phyloP scores from a whole-genome alignment of 2,797 vertebrate species.

The Lates japonicus region DNA sequence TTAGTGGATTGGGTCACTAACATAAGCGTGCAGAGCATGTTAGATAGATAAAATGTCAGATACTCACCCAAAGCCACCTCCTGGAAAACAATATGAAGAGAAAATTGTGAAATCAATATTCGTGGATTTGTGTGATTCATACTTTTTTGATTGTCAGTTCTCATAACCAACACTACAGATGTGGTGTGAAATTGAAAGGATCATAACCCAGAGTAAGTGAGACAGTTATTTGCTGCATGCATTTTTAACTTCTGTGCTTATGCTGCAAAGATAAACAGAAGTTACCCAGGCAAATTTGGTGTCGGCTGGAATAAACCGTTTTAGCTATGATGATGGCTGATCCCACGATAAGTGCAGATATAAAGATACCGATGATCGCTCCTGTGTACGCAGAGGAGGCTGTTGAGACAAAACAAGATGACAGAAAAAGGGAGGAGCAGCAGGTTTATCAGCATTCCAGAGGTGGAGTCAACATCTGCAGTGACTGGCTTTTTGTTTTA shows the following conservation, averaged over 20 bases:
- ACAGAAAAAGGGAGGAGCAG: conserved; percentile 34
- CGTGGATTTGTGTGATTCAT: neutral
- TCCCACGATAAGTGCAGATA: conserved; percentile 80
- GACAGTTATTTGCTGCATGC: neutral
- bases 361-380: conserved; percentile 80
- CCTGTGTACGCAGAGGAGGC: conserved; percentile 77
- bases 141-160: neutral
- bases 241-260: neutral
- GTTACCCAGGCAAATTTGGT: conserved; percentile 85
- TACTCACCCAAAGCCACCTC: conserved; percentile 81
- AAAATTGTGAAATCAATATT: conserved; percentile 6
- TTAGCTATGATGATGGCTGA: conserved; percentile 70
- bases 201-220: neutral
- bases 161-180: neutral
- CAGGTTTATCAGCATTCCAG: conserved; percentile 76
- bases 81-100: conserved; percentile 67
- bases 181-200: neutral
- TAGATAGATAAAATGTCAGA: conserved; percentile 3
- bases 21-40: neutral
- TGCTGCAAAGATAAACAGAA: neutral
- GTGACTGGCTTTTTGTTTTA: conserved; percentile 16
- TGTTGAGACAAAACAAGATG: conserved; percentile 43
- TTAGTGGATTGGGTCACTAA: neutral
- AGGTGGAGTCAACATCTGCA: conserved; percentile 31
- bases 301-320: conserved; percentile 74